These are phyloP conservation scores for Drosophila neonasuta DNA, from an alignment of 2,888 invertebrate species.

Conservation along the genomic window DNA sequence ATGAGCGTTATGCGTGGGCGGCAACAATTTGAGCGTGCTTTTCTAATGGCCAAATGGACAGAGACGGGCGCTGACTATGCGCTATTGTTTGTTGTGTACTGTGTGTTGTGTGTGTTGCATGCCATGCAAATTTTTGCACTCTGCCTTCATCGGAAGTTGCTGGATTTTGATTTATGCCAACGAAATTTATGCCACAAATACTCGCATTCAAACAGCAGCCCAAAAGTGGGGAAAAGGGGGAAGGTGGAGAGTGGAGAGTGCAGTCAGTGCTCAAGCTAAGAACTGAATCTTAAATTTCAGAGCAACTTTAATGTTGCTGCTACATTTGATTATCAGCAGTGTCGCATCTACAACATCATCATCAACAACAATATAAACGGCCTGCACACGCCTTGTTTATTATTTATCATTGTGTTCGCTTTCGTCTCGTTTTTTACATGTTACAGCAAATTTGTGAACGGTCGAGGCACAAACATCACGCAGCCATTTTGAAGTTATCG, in stretches of 20 bases:
- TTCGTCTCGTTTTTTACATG: constrained; percentile 31
- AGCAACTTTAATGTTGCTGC: constrained; percentile 30
- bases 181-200: constrained; percentile 76
- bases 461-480: constrained; percentile 37
- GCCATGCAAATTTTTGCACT: constrained; percentile 75
- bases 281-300: constrained; percentile 29
- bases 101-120: constrained; percentile 31
- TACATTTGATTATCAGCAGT: constrained; percentile 46
- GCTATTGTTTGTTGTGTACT: constrained; percentile 41
- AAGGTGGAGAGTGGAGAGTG: not conserved
- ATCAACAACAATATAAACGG: constrained; percentile 77
- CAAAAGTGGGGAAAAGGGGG: not conserved
- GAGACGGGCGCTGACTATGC: not conserved
- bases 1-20: constrained; percentile 72
- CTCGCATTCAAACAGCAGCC: constrained; percentile 26
- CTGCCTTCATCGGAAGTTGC: constrained; percentile 81
- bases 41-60: constrained; percentile 55
- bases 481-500: constrained; percentile 75
- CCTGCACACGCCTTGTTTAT: constrained; percentile 81
- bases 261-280: constrained; percentile 1
- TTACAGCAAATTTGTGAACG: constrained; percentile 56
- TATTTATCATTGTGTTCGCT: constrained; percentile 64
- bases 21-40: constrained; percentile 72
- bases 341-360: constrained; percentile 51
- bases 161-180: constrained; percentile 82